Evolutionary conservation across 2,113 vertebrate species (phyloP).

Genomic region (Seriola rivoliana): DNA sequence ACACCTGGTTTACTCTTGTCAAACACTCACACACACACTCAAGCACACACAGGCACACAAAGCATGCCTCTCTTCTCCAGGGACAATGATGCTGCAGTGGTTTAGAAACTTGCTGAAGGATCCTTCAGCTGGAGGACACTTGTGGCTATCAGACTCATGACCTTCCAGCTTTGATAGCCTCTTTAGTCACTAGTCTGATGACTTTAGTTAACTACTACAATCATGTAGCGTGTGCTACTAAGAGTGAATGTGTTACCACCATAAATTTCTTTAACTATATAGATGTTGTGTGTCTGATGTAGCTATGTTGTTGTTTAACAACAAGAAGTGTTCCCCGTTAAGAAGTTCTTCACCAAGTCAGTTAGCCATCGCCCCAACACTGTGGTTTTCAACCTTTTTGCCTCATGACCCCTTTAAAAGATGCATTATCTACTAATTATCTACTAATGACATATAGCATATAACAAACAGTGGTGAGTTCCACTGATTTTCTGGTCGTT

Average conservation of each 20-base stretch:
- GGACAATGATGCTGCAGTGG: conserved; percentile 30
- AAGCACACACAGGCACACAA: neutral
- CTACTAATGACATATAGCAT: neutral
- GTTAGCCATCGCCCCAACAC: neutral
- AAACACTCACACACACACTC: neutral
- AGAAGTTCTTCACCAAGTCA: neutral
- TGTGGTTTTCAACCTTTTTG: neutral
- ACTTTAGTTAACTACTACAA: neutral
- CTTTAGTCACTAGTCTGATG: conserved; percentile 26
- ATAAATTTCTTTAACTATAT: no score
- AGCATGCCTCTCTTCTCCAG: neutral
- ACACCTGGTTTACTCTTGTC: conserved; percentile 32
- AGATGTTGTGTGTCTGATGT: no score
- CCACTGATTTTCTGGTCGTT: no score
- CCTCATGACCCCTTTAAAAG: neutral
- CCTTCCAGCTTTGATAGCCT: conserved; percentile 41
- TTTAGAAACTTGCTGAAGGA: conserved; percentile 36
- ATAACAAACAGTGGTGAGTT: no score
- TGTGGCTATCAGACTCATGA: conserved; percentile 45
- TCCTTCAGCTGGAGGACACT: conserved; percentile 58
- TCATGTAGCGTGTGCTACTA: neutral
- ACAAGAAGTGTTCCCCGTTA: neutral
- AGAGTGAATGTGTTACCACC: neutral
- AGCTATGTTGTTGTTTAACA: no score
- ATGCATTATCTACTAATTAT: neutral